Base-by-base conservation (phyloP, 2,888 invertebrate genomes). In the Mythimna albipuncta region DNA sequence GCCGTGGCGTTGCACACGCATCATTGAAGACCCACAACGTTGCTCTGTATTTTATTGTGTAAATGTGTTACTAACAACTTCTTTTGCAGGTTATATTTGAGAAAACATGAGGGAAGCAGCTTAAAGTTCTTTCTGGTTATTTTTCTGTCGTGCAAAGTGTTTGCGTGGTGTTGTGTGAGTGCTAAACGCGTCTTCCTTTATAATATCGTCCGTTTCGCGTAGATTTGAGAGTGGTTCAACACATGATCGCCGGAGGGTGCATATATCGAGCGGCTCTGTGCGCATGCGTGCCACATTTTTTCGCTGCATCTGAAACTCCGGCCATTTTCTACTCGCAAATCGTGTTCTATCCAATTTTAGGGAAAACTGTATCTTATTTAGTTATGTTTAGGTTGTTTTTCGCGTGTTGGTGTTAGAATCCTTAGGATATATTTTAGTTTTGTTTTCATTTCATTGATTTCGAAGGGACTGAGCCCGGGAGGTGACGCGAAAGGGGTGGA, bases 281-380 rank as follows among this genome's bases (percentile, higher is more conserved):
- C 96, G 96, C 96, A 95, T 94, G 96, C 96, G 96, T 90, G 90
- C 90, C 90, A 90, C 93, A 92, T 93, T 92, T 92, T 92, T 91
- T 91, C 90, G 91, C 92, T 94, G 94, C 95, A 94, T 93, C 86
- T 80, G 74, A 79, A 82, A 77, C 82, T 87, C 85, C 92, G 88
- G 93, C 95, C 95, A 94, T 94, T 94, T 94, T 93, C 93, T 91
- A 91, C 84, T 83, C 89, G 93, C 91, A 89, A 89, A 91, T 87
- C 85, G 87, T 88, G 88, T 87, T 88, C 87, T 62, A 70, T 69
- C 74, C 44, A 57, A 65, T 69, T 83, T 81, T 74, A 83, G 69
- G 55, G 69, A 38, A 80, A 59, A 59, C 54, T 68, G 69, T 79
- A 61, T 83, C 79, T 68, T 81, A 83, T 79, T 52, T 61, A n/a